Evolutionary conservation across 2,113 vertebrate species (phyloP).

Genomic region (Noctilio leporinus): DNA sequence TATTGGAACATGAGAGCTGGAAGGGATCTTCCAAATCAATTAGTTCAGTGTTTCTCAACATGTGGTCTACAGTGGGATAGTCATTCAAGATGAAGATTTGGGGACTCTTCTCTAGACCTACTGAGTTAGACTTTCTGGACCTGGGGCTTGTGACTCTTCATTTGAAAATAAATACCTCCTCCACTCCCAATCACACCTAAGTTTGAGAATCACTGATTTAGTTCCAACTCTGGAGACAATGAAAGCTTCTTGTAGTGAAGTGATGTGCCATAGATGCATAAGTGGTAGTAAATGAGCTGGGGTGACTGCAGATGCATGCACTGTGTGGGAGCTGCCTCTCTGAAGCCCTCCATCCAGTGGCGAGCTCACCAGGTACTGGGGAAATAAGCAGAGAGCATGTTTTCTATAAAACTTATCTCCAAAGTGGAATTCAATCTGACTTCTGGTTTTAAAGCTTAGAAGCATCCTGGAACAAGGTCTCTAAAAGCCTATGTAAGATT

Average conservation of each 20-base stretch:
- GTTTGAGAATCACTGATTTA: not conserved
- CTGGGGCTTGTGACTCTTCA: not conserved
- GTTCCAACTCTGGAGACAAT: not conserved
- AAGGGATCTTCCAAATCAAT: not conserved
- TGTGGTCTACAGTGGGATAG: not conserved
- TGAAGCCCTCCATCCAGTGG: not conserved
- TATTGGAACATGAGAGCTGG: not conserved
- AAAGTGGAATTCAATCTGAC: not conserved
- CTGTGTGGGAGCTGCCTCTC: not conserved
- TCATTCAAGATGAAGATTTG: not conserved
- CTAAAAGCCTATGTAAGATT: not conserved
- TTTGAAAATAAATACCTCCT: not conserved
- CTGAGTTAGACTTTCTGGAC: not conserved
- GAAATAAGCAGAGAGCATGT: not conserved
- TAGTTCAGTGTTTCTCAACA: constrained; percentile 2
- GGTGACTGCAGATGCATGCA: not conserved
- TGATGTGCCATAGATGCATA: not conserved
- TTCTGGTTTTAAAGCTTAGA: constrained; percentile 34
- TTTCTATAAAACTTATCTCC: constrained; percentile 7
- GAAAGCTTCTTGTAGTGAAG: not conserved
- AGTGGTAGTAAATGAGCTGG: not conserved
- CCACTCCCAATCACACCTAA: not conserved
- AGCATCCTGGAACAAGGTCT: not conserved
- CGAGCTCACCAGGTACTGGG: not conserved
- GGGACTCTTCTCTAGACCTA: not conserved